Evolutionary conservation across 2,113 vertebrate genomes (phyloP).

Genomic region (Eclectus roratus): DNA sequence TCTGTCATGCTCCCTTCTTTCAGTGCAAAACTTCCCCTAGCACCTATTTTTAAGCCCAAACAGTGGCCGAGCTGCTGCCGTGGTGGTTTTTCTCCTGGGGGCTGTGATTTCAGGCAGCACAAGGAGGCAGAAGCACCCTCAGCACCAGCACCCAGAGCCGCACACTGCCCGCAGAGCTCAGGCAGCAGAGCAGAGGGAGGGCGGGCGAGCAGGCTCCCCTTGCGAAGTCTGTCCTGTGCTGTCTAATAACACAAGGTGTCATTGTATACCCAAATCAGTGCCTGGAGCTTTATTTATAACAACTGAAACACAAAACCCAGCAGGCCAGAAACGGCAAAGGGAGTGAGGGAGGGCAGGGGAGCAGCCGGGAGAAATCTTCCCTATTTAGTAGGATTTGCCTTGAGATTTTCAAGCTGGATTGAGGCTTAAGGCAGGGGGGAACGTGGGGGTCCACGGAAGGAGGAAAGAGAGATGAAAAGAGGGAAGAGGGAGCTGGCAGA

Average conservation of each 20-base stretch:
- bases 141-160: neutral
- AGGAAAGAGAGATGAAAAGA: neutral
- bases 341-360: neutral
- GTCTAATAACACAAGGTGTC: constrained; percentile 71
- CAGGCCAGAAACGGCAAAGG: constrained; percentile 29
- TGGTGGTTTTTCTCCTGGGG: neutral
- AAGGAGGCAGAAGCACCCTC: constrained; percentile 29
- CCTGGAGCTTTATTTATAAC: constrained; percentile 70
- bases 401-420: neutral
- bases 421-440: neutral
- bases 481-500: neutral
- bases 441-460: neutral
- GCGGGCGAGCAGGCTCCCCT: constrained; percentile 6
- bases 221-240: constrained; percentile 55
- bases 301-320: constrained; percentile 66
- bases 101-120: neutral
- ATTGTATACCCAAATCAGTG: constrained; percentile 71
- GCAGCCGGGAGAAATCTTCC: constrained; percentile 7
- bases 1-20: neutral
- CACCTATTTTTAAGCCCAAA: neutral
- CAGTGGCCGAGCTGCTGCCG: neutral
- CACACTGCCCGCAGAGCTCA: neutral
- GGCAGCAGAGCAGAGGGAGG: neutral
- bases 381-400: constrained; percentile 33
- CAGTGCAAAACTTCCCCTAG: neutral